A percentile compares a stretch with the other conserved stretches of the same genome.
Conservation (phyloP, 2,888 invertebrate species). For the Netelia melanura region DNA sequence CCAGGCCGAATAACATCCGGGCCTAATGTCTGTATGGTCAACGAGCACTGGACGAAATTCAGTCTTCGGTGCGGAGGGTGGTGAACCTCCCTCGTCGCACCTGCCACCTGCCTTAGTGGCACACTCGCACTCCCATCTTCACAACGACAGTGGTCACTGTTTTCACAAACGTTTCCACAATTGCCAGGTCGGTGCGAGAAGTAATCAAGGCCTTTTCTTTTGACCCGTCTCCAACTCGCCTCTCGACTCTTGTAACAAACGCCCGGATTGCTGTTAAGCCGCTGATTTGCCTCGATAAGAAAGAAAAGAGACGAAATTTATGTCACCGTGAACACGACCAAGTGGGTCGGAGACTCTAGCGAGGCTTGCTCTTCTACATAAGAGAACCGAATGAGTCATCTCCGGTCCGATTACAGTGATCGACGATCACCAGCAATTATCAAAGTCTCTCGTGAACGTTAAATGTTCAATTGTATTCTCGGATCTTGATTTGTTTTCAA, state of each 20-base stretch:
- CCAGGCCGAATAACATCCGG: slow-evolving; percentile 74
- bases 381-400: not conserved
- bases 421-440: not conserved
- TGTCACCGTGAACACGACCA: not conserved
- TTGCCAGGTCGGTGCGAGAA: slow-evolving; percentile 80
- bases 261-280: not conserved
- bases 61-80: slow-evolving; percentile 82
- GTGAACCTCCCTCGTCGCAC: slow-evolving; percentile 78
- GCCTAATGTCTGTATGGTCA: slow-evolving; percentile 84
- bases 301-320: not conserved
- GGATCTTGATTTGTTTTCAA: not conserved
- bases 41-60: slow-evolving; percentile 84
- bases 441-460: not conserved
- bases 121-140: slow-evolving; percentile 79
- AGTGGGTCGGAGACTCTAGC: not conserved
- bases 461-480: not conserved
- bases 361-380: not conserved
- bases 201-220: not conserved
- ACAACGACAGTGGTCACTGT: slow-evolving; percentile 81
- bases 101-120: slow-evolving; percentile 77
- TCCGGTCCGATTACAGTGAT: not conserved
- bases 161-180: slow-evolving; percentile 81
- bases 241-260: slow-evolving; percentile 1
- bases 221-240: not conserved
- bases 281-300: not conserved